Evolutionary conservation across 2,113 vertebrate genomes (phyloP).

Genomic region (Rallus limicola): DNA sequence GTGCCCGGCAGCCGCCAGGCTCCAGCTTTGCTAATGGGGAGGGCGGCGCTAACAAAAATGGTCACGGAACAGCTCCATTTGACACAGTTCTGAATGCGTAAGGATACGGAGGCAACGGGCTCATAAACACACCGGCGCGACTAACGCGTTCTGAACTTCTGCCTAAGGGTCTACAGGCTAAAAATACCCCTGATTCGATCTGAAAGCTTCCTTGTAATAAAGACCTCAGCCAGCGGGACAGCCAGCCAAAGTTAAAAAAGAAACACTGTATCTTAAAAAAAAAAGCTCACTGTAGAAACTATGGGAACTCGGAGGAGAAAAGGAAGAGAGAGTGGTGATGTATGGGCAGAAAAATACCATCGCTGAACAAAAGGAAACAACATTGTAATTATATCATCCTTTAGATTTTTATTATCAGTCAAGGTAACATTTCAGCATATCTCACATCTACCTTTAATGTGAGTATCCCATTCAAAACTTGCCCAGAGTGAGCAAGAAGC

Average conservation of each 20-base stretch:
- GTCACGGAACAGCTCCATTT: background rate
- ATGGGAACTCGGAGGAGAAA: background rate
- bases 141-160: background rate
- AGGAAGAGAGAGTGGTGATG: background rate
- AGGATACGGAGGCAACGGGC: rapidly evolving
- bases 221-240: background rate
- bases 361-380: background rate
- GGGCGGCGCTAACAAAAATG: rapidly evolving
- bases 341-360: background rate
- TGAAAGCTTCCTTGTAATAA: conserved; percentile 24
- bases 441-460: background rate
- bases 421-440: background rate
- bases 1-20: rapidly evolving
- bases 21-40: background rate
- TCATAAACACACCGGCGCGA: background rate
- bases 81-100: rapidly evolving
- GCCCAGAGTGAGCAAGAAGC: background rate
- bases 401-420: background rate
- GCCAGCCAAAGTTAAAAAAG: background rate
- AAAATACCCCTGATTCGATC: background rate
- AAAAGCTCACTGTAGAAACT: background rate
- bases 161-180: background rate
- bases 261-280: background rate
- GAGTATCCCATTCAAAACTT: background rate
- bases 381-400: background rate